These are phyloP conservation scores for Xenopus tropicalis DNA, from an alignment of 2,113 vertebrate genomes.

Conservation along the genomic window UCB_Xtro_10.0 CM004444.2:166921501-166922000, in stretches of 20 bases:
- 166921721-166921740: slow-evolving; percentile 27
- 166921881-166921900: slow-evolving; percentile 4
- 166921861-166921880: slow-evolving; percentile 18
- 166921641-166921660: background rate
- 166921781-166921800: slow-evolving; percentile 12
- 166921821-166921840: slow-evolving; percentile 38
- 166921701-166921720: slow-evolving; percentile 8
- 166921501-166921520: too few species aligned
- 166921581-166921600: background rate
- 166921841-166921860: slow-evolving; percentile 20
- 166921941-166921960: background rate
- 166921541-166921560: too few species aligned
- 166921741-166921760: slow-evolving; percentile 16
- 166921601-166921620: slow-evolving; percentile 7
- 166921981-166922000: background rate
- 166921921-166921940: slow-evolving; percentile 1
- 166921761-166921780: slow-evolving; percentile 21
- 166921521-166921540: too few species aligned
- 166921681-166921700: slow-evolving; percentile 20
- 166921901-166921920: slow-evolving; percentile 16
- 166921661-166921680: slow-evolving; percentile 25
- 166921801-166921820: slow-evolving; percentile 41
- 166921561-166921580: slow-evolving; percentile 4
- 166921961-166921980: background rate
- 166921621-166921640: slow-evolving; percentile 3